phyloP scores from a whole-genome alignment of 2,888 invertebrate genomes.

The Phyllotreta striolata region DNA sequence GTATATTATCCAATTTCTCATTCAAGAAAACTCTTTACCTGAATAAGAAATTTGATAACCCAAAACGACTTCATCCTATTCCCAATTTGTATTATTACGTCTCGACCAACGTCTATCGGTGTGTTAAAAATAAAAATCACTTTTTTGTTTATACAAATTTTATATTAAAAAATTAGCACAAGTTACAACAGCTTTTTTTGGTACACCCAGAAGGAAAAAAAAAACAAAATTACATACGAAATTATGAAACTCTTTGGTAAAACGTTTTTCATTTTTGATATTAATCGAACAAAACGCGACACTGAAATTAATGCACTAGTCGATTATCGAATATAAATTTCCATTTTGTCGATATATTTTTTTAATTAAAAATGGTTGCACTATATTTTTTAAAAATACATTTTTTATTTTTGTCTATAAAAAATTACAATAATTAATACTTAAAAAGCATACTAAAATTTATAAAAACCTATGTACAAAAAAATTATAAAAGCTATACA shows the following conservation, averaged over 20 bases:
- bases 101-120: no score
- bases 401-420: constrained; percentile 2
- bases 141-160: constrained; percentile 25
- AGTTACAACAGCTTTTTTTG: constrained; percentile 31
- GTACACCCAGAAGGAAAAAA: constrained; percentile 32
- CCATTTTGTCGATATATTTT: no score
- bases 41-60: no score
- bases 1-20: no score
- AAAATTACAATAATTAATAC: constrained; percentile 9
- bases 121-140: constrained; percentile 26
- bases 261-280: constrained; percentile 31
- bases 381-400: no score
- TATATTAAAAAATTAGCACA: constrained; percentile 28
- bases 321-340: no score
- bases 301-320: no score
- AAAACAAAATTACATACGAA: constrained; percentile 14
- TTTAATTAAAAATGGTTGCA: no score
- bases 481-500: constrained; percentile 10
- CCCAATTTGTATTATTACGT: no score
- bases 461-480: background rate
- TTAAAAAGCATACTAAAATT: background rate
- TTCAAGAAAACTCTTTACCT: no score
- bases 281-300: no score
- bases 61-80: no score
- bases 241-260: constrained; percentile 43